Evolutionary conservation across 2,113 vertebrate species (phyloP).

Genomic region (Glareola pratincola): DNA sequence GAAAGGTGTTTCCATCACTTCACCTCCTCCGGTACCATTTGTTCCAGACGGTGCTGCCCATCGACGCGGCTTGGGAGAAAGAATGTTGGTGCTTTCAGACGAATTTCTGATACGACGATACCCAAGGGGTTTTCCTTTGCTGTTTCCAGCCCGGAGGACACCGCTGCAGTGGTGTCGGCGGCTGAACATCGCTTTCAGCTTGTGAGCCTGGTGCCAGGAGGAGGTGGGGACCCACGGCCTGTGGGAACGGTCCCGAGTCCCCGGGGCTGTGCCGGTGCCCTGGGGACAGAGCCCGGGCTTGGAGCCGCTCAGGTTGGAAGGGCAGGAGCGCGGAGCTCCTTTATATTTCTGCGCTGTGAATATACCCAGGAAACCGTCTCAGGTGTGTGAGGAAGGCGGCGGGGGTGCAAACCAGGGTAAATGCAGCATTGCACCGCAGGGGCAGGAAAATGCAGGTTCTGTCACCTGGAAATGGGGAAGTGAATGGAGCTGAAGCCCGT

Average conservation of each 20-base stretch:
- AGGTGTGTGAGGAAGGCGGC: background rate
- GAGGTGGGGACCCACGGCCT: accelerated
- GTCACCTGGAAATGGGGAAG: background rate
- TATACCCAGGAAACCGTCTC: background rate
- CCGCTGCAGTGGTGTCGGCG: accelerated
- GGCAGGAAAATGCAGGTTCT: background rate
- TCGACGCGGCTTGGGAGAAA: accelerated
- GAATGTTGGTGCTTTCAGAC: background rate
- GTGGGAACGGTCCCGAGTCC: accelerated
- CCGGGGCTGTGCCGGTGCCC: no score
- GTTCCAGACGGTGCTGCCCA: background rate
- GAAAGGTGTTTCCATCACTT: background rate
- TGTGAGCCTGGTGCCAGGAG: accelerated
- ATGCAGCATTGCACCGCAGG: background rate
- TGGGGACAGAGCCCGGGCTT: background rate
- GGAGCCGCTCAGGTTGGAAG: background rate
- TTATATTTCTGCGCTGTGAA: background rate
- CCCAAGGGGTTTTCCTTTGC: background rate
- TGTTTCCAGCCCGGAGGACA: no score
- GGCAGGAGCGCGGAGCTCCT: background rate
- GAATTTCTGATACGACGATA: accelerated
- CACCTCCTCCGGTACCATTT: accelerated
- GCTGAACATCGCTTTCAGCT: accelerated
- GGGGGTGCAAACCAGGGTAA: background rate
- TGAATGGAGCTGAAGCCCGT: background rate